Base-by-base conservation (phyloP, 2,113 vertebrate genomes). In the Chionis minor region DNA sequence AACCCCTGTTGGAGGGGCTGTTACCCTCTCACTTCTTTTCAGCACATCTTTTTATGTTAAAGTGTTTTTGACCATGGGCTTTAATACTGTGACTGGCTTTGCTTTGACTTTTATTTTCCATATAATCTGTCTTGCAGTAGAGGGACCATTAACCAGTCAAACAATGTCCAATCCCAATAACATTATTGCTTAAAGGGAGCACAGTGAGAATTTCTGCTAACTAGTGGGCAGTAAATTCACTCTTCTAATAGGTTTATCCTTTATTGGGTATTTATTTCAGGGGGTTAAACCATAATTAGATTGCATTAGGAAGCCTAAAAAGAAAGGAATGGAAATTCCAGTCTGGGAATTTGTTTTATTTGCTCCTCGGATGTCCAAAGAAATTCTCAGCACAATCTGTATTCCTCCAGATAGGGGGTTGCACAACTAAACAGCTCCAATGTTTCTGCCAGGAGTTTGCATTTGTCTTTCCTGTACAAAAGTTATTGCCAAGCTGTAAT, bases 201-300 rank as follows among this genome's bases (percentile, higher is more conserved):
- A 78, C 0, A 13, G 88, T 58, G 81, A 97, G 93, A 90, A 92
- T 91, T 97, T 95, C 70, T 97, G 86, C 97, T 97, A 97, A 97
- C 33, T 85, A 95, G 81, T 80, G 74, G 89, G 95, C 90, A 97
- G 96, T 97, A 98, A 97, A 98, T 98, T 98, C 97, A 92, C 94
- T 92, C 96, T 97, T 96, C 95, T 97, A 98, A 98, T 97, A 97
- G 96, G 95, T 98, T 98, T 97, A 97, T 98, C 98, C 96, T 97
- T 98, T 98, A 98, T 97, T 98, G 96, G 97, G 95, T 97, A 98
- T 98, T 98, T 98, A 98, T 98, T 98, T 98, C 88, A 44, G 96
- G 94, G 98, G 97, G 96, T 97, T 35, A 97, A 97, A 92, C 95
- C 90, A 93, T 98, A 98, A 98, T 98, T 98, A 98, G 98, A 98